Evolutionary conservation across 2,888 invertebrate genomes (phyloP), one percentile per base, ranked within the genome.

Genomic region (Drosophila flavopinicola): DNA sequence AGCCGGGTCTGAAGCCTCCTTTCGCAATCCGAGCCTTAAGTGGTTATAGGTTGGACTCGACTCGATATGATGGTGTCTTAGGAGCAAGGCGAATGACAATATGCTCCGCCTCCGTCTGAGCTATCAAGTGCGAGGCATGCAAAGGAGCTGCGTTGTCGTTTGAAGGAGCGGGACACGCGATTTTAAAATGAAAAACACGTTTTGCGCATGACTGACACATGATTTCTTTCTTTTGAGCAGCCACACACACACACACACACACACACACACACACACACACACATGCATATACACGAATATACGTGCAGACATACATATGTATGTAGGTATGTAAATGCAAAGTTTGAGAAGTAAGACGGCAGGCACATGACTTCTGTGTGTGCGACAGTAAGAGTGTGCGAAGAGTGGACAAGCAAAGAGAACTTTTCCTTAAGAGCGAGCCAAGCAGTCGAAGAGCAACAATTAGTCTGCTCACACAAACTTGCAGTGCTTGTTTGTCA

Each of bases 71-170:
- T 75, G 71, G 71, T 69, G 20, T 20, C 20, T 20, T 20, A 4
- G 20, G 30, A 57, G 59, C 63, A 39, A 60, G 52, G 64, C 69
- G 67, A 75, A 71, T 76, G 69, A 70, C 80, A 83, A 73, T 73
- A 74, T 72, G 86, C 88, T 88, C 88, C 88, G 88, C 88, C 88
- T 88, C 88, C 88, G 86, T 88, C 88, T 87, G 75, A 65, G 63
- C 51, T 39, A 71, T 59, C 69, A 76, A 75, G 83, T 67, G 74
- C 72, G 85, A 75, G 64, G 58, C 72, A 80, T 87, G 87, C 75
- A 82, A 82, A 85, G 75, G 75, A 86, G 72, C 66, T 75, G 57
- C 54, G 42, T 65, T 49, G 51, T 57, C 64, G 56, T 73, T 68
- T 71, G 75, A 66, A 66, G 74, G 72, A 69, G 73, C 69, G 73